Base-by-base conservation (phyloP, 2,888 invertebrate species). In the Thera obeliscata region DNA sequence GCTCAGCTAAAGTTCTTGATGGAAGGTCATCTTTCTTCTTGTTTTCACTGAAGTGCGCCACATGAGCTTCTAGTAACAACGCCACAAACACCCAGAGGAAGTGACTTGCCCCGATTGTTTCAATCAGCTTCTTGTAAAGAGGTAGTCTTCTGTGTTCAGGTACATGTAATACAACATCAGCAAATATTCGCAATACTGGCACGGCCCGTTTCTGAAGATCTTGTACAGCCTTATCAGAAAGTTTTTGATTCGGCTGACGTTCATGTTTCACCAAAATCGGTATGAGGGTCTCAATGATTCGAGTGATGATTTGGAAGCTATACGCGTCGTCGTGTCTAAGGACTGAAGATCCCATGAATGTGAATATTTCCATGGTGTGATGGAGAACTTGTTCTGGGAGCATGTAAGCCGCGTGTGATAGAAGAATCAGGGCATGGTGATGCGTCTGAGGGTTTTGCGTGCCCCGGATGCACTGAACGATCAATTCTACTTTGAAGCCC, bases 401-500 rank as follows among this genome's bases (percentile, higher is more conserved):
- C 80, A 97, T 94, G 41, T 94, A 94, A 0, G 98, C 97, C 11
- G 97, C 96, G 66, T 96, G 95, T 0, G 97, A 96, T 2, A 99
- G 93, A 0, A 99, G 94, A 43, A 98, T 94, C 64, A 99, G 91
- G 0, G 99, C 98, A 79, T 98, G 98, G 79, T 99, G 97, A 82
- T 99, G 99, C 0, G 99, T 98, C 88, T 99, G 98, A 0, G 98
- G 98, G 88, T 98, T 98, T 81, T 97, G 96, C 0, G 98, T 98
- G 2, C 96, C 96, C 74, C 99, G 94, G 62, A 99, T 96, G 79
- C 98, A 98, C 77, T 98, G 97, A 0, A 99, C 98, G 2, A 98
- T 95, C 41, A 96, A 81, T 76, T 97, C 97, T 50, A 98, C 96
- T 73, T 97, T 95, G 66, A 94, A 94, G 36, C 95, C 81, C 8